A percentile compares a stretch with the other conserved stretches of the same genome.
These are phyloP conservation scores for Balanococcus diminutus DNA, from an alignment of 2,888 invertebrate species.

Conservation along the genomic window DNA sequence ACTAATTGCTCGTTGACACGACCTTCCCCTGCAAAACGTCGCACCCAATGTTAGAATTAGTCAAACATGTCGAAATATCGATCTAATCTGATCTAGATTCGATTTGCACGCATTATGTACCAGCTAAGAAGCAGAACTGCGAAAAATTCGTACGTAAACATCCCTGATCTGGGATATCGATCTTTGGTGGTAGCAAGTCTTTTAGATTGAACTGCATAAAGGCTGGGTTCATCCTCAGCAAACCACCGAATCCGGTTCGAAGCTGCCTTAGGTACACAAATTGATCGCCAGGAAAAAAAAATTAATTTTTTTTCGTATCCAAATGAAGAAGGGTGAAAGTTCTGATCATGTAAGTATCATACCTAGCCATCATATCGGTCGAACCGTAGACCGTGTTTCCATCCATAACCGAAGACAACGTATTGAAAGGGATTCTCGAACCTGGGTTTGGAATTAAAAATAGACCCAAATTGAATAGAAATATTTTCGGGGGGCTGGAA, in stretches of 20 bases:
- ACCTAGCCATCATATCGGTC: slow-evolving; percentile 80
- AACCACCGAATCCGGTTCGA: slow-evolving; percentile 80
- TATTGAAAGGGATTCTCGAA: slow-evolving; percentile 83
- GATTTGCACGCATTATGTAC: slow-evolving; percentile 63
- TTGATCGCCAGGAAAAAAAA: background rate
- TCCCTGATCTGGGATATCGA: slow-evolving; percentile 90
- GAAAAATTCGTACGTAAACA: slow-evolving; percentile 87
- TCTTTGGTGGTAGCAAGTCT: slow-evolving; percentile 83
- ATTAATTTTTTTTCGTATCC: background rate
- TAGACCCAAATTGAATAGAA: no score
- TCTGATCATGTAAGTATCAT: background rate
- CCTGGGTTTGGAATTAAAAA: no score
- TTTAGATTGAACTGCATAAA: slow-evolving; percentile 86
- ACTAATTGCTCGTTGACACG: slow-evolving; percentile 91
- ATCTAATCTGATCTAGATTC: background rate
- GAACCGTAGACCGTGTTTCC: slow-evolving; percentile 90
- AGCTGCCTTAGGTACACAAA: slow-evolving; percentile 60
- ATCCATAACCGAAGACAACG: slow-evolving; percentile 83
- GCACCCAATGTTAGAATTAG: background rate
- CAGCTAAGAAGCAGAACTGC: slow-evolving; percentile 92
- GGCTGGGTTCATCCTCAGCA: slow-evolving; percentile 85
- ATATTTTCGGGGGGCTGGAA: no score
- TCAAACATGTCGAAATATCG: background rate
- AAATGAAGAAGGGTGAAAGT: background rate
- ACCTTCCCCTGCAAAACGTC: slow-evolving; percentile 73